A percentile compares a stretch with the other conserved stretches of the same genome.
Evolutionary conservation across 2,113 vertebrate genomes (phyloP).

Genomic region (Elephas maximus): DNA sequence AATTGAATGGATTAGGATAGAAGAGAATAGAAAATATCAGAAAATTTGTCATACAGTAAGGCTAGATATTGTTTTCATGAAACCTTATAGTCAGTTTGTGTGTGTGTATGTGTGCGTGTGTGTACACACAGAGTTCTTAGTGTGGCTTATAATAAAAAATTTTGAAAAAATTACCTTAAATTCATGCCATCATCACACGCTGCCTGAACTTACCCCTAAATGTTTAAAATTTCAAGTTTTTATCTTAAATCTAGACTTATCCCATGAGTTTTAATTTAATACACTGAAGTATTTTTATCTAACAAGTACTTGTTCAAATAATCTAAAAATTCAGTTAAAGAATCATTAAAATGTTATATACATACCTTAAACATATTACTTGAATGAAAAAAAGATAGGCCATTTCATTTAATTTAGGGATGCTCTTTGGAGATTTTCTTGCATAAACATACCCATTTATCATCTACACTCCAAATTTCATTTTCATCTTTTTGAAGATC

Average conservation of each 20-base stretch:
- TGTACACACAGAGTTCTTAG: background rate
- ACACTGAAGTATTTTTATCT: background rate
- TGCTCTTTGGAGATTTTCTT: background rate
- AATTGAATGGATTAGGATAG: background rate
- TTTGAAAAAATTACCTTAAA: background rate
- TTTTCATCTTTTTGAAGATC: background rate
- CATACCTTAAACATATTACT: constrained; percentile 7
- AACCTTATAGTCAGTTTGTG: background rate
- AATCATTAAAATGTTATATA: background rate
- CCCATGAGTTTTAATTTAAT: background rate
- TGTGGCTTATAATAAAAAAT: background rate
- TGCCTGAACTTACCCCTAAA: background rate
- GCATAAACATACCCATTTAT: background rate
- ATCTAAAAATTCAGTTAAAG: constrained; percentile 21
- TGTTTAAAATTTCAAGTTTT: background rate
- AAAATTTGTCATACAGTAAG: background rate
- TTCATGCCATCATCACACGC: background rate
- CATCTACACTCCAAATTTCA: background rate
- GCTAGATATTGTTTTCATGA: background rate
- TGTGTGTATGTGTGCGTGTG: background rate
- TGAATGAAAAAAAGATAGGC: background rate
- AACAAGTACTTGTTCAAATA: background rate
- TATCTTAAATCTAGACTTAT: constrained; percentile 21
- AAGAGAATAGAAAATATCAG: background rate
- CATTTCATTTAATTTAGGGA: background rate